Evolutionary conservation across 1,140 invertebrate genomes (phyloP).

Genomic region (Drepana arcuata): DNA sequence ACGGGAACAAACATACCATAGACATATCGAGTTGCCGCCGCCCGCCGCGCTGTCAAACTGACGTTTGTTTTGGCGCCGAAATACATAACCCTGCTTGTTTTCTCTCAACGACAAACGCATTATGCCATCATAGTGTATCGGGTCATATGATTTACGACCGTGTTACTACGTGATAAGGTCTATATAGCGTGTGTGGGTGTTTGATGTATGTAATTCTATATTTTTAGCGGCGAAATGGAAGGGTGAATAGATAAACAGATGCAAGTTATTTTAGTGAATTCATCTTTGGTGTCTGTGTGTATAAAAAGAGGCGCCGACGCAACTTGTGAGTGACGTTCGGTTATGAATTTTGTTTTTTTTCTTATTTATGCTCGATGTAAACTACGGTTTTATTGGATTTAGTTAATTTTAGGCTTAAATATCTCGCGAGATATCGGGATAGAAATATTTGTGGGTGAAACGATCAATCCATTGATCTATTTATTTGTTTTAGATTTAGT

Average conservation of each 20-base stretch:
- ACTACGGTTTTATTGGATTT: too few species aligned
- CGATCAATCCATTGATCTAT: too few species aligned
- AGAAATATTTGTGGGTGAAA: too few species aligned
- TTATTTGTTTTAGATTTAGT: too few species aligned
- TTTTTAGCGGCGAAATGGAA: slow-evolving; percentile 62
- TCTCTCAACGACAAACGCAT: slow-evolving; percentile 45
- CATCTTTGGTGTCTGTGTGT: slow-evolving; percentile 52
- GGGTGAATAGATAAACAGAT: slow-evolving; percentile 67
- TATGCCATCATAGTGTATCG: too few species aligned
- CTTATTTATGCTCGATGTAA: too few species aligned
- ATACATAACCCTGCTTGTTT: slow-evolving; percentile 57
- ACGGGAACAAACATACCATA: slow-evolving; percentile 59
- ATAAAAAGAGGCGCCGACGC: slow-evolving; percentile 55
- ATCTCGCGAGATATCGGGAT: too few species aligned
- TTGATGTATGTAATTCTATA: slow-evolving; percentile 70
- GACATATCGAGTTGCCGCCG: slow-evolving; percentile 61
- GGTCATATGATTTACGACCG: too few species aligned
- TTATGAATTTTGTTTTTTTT: slow-evolving; percentile 38
- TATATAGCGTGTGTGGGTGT: too few species aligned
- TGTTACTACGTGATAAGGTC: too few species aligned
- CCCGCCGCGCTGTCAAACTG: slow-evolving; percentile 65
- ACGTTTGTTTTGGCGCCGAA: slow-evolving; percentile 68
- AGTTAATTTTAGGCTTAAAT: too few species aligned
- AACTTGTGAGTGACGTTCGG: slow-evolving; percentile 44
- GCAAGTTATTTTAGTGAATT: slow-evolving; percentile 64